phyloP scores from a whole-genome alignment of 2,797 vertebrate species.

The Dromococcyx pavoninus region DNA sequence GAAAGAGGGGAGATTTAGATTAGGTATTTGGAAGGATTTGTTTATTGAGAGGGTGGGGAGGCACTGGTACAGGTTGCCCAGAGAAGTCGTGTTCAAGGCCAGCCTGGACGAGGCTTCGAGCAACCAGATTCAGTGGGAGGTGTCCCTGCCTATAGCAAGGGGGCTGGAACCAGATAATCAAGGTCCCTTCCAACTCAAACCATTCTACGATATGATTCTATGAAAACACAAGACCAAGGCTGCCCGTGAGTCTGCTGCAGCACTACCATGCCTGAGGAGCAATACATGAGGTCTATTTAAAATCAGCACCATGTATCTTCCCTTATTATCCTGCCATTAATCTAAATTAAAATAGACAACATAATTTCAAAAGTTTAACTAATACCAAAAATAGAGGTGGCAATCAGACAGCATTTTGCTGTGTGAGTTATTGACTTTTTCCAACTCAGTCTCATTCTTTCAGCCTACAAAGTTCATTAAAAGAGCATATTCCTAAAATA shows the following conservation, averaged over 20 bases:
- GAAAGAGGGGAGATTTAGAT: too few relatives aligned
- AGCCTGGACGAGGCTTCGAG: too few relatives aligned
- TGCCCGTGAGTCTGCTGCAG: not conserved
- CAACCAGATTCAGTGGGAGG: too few relatives aligned
- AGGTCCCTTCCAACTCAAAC: too few relatives aligned
- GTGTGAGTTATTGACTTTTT: not conserved
- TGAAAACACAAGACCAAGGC: not conserved
- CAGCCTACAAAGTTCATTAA: not conserved
- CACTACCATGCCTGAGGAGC: fast-evolving
- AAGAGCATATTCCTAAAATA: not conserved
- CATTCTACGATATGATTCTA: too few relatives aligned
- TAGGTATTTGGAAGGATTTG: too few relatives aligned
- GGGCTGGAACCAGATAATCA: too few relatives aligned
- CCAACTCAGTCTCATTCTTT: not conserved
- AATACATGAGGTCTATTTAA: not conserved
- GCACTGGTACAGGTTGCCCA: too few relatives aligned
- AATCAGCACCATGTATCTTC: not conserved
- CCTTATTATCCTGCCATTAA: not conserved
- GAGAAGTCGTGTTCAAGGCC: too few relatives aligned
- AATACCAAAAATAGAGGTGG: not conserved
- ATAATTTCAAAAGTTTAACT: not conserved
- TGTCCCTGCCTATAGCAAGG: too few relatives aligned
- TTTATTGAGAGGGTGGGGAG: too few relatives aligned
- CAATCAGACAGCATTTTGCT: not conserved
- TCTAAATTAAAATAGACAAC: not conserved